Conservation (phyloP, 2,113 vertebrate genomes). For the Oceanites oceanicus region DNA sequence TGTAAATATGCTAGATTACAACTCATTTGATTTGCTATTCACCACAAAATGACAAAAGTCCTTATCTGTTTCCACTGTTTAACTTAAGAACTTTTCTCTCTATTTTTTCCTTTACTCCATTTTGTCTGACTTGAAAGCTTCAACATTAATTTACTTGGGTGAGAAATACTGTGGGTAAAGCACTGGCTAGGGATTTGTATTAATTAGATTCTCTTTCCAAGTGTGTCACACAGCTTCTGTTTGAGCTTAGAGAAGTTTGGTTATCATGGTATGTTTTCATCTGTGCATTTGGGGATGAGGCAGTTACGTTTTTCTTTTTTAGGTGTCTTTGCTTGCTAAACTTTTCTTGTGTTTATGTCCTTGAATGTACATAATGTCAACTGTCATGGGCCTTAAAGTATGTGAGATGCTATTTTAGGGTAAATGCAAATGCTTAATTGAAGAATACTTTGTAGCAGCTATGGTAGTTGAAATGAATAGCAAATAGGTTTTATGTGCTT, state of each 20-base stretch:
- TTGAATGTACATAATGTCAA: neutral
- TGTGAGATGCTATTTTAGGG: neutral
- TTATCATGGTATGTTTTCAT: neutral
- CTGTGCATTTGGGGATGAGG: rapidly evolving
- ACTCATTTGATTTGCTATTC: neutral
- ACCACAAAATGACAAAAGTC: neutral
- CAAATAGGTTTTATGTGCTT: neutral
- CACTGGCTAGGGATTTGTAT: neutral
- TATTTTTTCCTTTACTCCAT: neutral
- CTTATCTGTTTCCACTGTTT: neutral
- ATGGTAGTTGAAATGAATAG: neutral
- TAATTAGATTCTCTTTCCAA: neutral
- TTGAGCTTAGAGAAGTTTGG: neutral
- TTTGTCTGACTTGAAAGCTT: neutral
- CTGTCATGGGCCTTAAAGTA: neutral
- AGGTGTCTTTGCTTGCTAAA: neutral
- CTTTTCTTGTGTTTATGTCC: neutral
- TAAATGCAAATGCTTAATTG: neutral
- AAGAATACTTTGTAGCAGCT: neutral
- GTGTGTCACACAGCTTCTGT: neutral
- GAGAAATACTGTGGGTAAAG: neutral
- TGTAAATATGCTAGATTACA: neutral
- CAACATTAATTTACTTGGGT: neutral
- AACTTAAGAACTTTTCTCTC: neutral
- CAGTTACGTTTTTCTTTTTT: neutral